Base-by-base conservation (phyloP, 2,888 invertebrate genomes). In the Entomobrya proxima region DNA sequence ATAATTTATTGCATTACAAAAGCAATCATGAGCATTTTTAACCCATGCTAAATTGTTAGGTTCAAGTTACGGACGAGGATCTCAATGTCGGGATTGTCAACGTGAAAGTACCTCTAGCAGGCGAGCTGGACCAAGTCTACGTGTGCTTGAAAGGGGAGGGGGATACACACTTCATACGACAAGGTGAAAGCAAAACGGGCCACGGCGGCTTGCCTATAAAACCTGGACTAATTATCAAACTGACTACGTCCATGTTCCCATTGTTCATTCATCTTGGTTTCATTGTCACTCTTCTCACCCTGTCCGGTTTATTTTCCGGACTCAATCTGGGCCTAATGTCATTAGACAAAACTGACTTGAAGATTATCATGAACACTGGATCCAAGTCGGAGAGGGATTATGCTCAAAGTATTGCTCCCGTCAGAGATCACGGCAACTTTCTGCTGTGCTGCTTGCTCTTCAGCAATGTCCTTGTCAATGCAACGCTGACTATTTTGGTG, bases 251-350 rank as follows among this genome's bases (percentile, higher is more conserved):
- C 77, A 89, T 96, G 11, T 91, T 97, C 64, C 97, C 97, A 0
- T 89, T 96, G 0, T 97, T 97, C 96, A 93, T 95, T 0, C 93
- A 96, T 15, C 93, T 97, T 69, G 89, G 93, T 0, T 93, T 97
- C 24, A 95, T 98, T 77, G 50, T 85, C 7, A 18, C 76, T 7
- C 78, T 80, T 9, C 58, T 82, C 2, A 74, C 32, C 88, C 96
- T 99, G 91, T 99, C 99, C 0, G 97, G 98, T 0, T 92, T 99
- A 1, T 99, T 99, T 92, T 98, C 98, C 78, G 99, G 99, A 0
- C 93, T 99, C 44, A 99, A 99, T 92, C 93, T 99, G 37, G 97
- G 99, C 0, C 93, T 99, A n/a, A 98, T 99, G 99, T 95, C 99
- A 0, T 92, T 99, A 91, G 98, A 98, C 91, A 94, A 96, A 91